Conservation (phyloP, 2,113 vertebrate species). For the Sorex fumeus region DNA sequence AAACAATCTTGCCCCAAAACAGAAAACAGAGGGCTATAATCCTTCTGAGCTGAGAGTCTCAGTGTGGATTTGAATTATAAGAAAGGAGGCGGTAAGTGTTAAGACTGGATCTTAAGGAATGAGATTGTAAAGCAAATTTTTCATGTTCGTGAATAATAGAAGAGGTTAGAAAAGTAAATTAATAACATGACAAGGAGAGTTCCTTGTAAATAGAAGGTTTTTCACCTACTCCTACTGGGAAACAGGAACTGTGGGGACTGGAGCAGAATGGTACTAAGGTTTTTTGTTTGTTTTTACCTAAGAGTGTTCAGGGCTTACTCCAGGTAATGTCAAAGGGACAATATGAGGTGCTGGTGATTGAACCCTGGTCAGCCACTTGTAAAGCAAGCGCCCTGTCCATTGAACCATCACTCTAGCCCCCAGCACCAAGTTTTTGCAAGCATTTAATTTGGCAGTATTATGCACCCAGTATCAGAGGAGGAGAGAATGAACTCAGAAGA, state of each 20-base stretch:
- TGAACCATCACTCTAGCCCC: too few species aligned
- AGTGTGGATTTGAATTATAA: background rate
- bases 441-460: background rate
- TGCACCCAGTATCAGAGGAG: accelerated
- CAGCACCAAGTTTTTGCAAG: constrained; percentile 4
- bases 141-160: background rate
- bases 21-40: background rate
- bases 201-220: background rate
- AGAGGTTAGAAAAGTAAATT: background rate
- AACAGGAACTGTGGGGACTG: constrained; percentile 38
- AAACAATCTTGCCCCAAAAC: constrained; percentile 44
- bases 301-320: too few species aligned
- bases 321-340: too few species aligned
- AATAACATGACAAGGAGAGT: background rate
- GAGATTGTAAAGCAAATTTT: background rate
- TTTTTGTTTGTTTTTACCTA: too few species aligned
- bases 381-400: too few species aligned
- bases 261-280: constrained; percentile 28
- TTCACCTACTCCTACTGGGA: background rate
- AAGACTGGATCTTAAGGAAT: background rate
- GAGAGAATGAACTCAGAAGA: background rate
- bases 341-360: too few species aligned
- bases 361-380: too few species aligned
- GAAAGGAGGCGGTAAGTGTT: background rate
- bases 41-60: background rate